Evolutionary conservation across 2,113 vertebrate genomes (phyloP).

Genomic region (Daubentonia madagascariensis): DNA sequence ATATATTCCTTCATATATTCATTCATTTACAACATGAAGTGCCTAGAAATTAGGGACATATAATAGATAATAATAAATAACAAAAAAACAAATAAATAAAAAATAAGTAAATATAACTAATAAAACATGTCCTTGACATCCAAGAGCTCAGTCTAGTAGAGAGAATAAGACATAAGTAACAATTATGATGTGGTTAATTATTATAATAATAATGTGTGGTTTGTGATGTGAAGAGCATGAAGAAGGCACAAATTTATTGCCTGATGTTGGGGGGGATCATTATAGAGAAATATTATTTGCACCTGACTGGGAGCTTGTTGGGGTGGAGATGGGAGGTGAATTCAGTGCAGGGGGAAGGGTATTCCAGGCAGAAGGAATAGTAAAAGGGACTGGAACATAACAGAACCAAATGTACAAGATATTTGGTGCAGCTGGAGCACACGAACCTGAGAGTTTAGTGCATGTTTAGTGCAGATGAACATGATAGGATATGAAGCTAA

Average conservation of each 20-base stretch:
- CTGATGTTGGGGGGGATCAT: background rate
- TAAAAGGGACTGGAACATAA: background rate
- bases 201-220: background rate
- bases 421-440: background rate
- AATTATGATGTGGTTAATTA: background rate
- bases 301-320: background rate
- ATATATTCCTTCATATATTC: background rate
- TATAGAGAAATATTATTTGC: background rate
- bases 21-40: background rate
- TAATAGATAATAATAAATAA: background rate
- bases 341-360: background rate
- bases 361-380: background rate
- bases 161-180: background rate
- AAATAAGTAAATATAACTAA: background rate
- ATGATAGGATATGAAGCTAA: background rate
- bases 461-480: background rate
- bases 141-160: background rate
- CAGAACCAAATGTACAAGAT: background rate
- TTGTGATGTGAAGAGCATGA: background rate
- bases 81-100: conserved; percentile 13
- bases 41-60: background rate
- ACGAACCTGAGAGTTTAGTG: background rate
- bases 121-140: background rate
- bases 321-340: background rate
- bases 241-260: background rate